phyloP scores from a whole-genome alignment of 23 tunicate genomes.

The Ascidia mentula region DNA sequence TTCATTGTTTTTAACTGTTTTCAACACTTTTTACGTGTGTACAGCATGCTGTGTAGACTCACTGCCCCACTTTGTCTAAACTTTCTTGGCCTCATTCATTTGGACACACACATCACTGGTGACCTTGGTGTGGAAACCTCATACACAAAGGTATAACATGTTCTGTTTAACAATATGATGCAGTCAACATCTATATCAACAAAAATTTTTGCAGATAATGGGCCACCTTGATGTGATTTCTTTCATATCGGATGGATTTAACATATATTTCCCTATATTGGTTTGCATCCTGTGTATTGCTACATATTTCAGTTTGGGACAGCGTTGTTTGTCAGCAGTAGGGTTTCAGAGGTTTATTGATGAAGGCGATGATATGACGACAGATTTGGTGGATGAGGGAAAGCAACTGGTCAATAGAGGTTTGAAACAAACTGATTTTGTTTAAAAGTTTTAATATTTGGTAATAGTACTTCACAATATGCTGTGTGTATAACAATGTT shows the following conservation, averaged over 20 bases:
- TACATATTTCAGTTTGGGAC: slow-evolving; percentile 92
- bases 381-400: slow-evolving; percentile 93
- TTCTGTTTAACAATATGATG: background rate
- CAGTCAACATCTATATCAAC: background rate
- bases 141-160: slow-evolving; percentile 54
- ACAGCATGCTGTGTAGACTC: slow-evolving; percentile 83
- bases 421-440: background rate
- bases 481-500: background rate
- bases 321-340: slow-evolving; percentile 71
- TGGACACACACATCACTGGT: slow-evolving; percentile 79
- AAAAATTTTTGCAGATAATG: slow-evolving; percentile 58
- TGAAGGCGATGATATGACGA: slow-evolving; percentile 84
- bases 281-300: slow-evolving; percentile 87
- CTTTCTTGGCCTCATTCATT: slow-evolving; percentile 92
- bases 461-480: background rate
- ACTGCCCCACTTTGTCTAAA: slow-evolving; percentile 96
- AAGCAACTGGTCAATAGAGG: slow-evolving; percentile 80
- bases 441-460: background rate
- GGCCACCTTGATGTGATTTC: slow-evolving; percentile 89
- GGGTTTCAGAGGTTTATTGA: slow-evolving; percentile 95
- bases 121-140: slow-evolving; percentile 63
- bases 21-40: background rate
- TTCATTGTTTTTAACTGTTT: background rate
- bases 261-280: slow-evolving; percentile 96
- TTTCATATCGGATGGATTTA: slow-evolving; percentile 91